phyloP scores from a whole-genome alignment of 2,797 vertebrate genomes.

The Myotis pilosus region DNA sequence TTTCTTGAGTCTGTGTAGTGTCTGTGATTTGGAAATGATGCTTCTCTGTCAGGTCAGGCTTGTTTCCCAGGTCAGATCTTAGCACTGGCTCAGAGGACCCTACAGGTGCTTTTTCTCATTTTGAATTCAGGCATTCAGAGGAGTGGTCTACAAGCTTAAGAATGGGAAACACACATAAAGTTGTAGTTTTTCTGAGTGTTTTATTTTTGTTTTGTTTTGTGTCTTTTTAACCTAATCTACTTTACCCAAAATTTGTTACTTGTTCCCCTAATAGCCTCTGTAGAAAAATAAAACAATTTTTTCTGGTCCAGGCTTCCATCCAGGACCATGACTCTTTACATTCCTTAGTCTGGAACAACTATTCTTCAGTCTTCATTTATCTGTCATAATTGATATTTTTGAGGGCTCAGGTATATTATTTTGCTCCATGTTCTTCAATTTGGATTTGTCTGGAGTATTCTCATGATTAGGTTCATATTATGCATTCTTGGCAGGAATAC shows the following conservation, averaged over 20 bases:
- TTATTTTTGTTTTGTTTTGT: too few relatives aligned
- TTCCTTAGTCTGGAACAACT: neutral
- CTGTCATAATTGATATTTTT: neutral
- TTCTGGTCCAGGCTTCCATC: neutral
- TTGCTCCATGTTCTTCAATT: neutral
- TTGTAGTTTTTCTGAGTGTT: neutral
- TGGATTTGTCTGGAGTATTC: neutral
- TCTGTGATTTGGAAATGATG: neutral
- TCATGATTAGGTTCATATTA: neutral
- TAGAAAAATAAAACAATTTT: neutral
- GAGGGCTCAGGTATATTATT: neutral
- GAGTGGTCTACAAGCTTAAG: neutral
- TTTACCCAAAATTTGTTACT: neutral
- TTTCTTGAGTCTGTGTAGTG: neutral
- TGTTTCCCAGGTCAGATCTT: neutral
- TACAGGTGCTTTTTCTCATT: neutral
- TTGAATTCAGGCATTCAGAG: neutral
- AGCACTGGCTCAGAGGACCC: accelerated
- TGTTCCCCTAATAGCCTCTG: neutral
- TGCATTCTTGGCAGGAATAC: neutral
- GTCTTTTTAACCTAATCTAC: neutral
- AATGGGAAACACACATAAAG: neutral
- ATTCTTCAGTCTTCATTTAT: neutral
- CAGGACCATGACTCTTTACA: neutral
- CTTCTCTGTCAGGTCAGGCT: neutral